Base-by-base conservation (phyloP, 2,797 vertebrate species). In the Siniperca undulata region DNA sequence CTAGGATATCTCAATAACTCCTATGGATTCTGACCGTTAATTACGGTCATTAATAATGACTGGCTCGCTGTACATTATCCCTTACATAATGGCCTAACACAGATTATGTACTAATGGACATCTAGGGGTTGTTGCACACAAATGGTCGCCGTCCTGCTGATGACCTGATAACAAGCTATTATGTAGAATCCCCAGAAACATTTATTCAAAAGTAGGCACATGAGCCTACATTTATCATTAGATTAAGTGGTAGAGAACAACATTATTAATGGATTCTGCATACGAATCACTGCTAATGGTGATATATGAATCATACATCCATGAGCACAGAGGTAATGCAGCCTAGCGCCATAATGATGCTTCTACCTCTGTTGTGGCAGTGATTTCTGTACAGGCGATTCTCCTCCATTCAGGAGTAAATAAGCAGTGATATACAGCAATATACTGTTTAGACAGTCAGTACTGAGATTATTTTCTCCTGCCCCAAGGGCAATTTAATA, bases 121-220 rank as follows among this genome's bases (percentile, higher is more conserved):
- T 74, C 36, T 55, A 71, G 9, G 44, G 27, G 60, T 62, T 59
- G 65, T 24, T 84, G 62, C 30, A 67, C 36, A 79, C 27, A 59
- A 86, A 69, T 80, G 83, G 71, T 50, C 17, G 27, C 76, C 48
- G 8, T 78, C 69, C 70, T 61, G 71, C 83, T 66, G 77, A 72
- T 86, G 85, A 88, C 77, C 90, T 78, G 85, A 88, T 91, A 87
- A 76, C 56, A 82, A 66, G 76, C 72, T 40, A 72, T 85, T 86
- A 81, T 83, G 82, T 38, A 70, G 79, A 76, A 85, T 60, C n/a
- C 38, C 46, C 38, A 80, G 44, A 76, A 77, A 78, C 52, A 71
- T 70, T 74, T 50, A 82, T 82, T 83, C n/a, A 64, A 56, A 73
- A 71, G 38, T 27, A 27, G 27, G 27, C 27, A 27, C 10, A 62